Conservation (phyloP, 2,797 vertebrate species). For the Oophaga sylvatica region DNA sequence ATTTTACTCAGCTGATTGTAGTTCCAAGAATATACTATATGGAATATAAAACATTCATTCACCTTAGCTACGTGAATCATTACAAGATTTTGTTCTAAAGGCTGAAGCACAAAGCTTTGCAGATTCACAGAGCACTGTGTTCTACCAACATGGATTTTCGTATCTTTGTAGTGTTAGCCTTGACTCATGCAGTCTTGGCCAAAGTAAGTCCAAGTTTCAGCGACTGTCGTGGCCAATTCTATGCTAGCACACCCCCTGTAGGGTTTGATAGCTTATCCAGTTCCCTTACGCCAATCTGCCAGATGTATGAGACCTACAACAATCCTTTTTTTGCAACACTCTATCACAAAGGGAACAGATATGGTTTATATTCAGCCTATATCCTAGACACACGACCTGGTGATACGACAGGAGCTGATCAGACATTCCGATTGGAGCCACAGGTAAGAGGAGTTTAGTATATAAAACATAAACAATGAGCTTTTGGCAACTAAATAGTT, state of each 20-base stretch:
- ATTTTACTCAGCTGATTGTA: neutral
- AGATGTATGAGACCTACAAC: slow-evolving; percentile 56
- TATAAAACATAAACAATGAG: neutral
- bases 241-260: slow-evolving; percentile 34
- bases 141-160: slow-evolving; percentile 6
- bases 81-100: neutral
- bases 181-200: slow-evolving; percentile 33
- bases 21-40: neutral
- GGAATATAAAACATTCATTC: neutral
- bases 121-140: neutral
- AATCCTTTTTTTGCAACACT: slow-evolving; percentile 54
- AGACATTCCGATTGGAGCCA: slow-evolving; percentile 55
- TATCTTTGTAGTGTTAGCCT: slow-evolving; percentile 10
- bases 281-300: slow-evolving; percentile 28
- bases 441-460: slow-evolving; percentile 35
- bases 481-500: no score
- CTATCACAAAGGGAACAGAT: slow-evolving; percentile 45
- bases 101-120: neutral
- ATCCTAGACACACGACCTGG: slow-evolving; percentile 50
- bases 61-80: neutral
- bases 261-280: slow-evolving; percentile 32
- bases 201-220: slow-evolving; percentile 50
- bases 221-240: slow-evolving; percentile 52
- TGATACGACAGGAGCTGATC: slow-evolving; percentile 26
- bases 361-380: slow-evolving; percentile 45